phyloP scores from a whole-genome alignment of 1,140 invertebrate species.

The Trichonephila clavipes region DNA sequence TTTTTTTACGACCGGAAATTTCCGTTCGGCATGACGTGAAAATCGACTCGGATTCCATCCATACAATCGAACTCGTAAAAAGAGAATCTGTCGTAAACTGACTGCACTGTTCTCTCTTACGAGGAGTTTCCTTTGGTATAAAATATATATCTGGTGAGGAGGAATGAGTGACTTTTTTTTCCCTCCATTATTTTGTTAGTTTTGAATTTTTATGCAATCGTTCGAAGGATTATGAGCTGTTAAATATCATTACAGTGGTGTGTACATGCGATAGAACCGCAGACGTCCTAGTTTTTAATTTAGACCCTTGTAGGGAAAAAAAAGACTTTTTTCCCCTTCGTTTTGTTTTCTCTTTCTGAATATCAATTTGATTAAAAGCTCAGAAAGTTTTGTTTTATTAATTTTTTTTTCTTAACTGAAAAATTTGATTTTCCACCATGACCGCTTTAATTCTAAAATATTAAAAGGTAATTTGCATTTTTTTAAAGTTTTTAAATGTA shows the following conservation, averaged over 20 bases:
- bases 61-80: conserved; percentile 26
- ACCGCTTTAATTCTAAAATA: too few species aligned
- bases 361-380: background rate
- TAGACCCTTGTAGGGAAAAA: background rate
- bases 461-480: too few species aligned
- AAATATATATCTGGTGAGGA: background rate
- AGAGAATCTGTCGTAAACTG: conserved; percentile 26
- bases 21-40: conserved; percentile 8
- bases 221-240: background rate
- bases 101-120: background rate
- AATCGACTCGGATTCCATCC: conserved; percentile 28
- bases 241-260: background rate
- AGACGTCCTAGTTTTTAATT: too few species aligned
- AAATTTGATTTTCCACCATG: background rate
- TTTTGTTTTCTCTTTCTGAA: background rate
- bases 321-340: background rate
- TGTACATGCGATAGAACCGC: background rate
- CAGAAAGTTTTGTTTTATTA: background rate
- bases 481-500: too few species aligned
- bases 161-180: background rate
- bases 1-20: conserved; percentile 19
- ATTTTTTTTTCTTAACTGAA: background rate
- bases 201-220: background rate
- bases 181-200: background rate
- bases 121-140: background rate